phyloP scores from a whole-genome alignment of 2,113 vertebrate species.

The Panurus biarmicus region DNA sequence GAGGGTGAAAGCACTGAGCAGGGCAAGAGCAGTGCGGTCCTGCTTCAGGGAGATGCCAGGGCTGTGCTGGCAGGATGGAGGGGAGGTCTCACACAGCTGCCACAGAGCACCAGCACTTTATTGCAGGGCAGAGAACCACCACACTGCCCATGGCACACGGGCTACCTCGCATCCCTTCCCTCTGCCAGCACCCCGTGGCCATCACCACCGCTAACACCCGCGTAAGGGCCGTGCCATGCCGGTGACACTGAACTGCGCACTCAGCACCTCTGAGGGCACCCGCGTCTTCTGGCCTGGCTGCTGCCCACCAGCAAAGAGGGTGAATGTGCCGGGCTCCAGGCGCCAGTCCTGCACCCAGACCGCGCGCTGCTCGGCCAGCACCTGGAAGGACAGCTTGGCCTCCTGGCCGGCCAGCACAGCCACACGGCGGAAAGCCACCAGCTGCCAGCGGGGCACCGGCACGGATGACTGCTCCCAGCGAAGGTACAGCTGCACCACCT shows the following conservation, averaged over 20 bases:
- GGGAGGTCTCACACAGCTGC: neutral
- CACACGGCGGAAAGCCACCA: conserved; percentile 56
- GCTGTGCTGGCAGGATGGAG: neutral
- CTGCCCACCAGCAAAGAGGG: conserved; percentile 52
- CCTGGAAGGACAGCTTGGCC: conserved; percentile 36
- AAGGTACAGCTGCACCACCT: conserved; percentile 70
- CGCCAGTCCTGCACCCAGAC: conserved; percentile 45
- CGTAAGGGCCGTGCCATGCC: neutral
- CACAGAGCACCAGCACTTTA: neutral
- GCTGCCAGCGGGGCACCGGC: conserved; percentile 58
- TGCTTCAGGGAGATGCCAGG: neutral
- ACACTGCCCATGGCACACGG: fast-evolving
- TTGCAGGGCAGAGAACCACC: neutral
- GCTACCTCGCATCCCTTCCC: fast-evolving
- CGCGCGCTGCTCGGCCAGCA: conserved; percentile 1
- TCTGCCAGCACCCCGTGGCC: neutral
- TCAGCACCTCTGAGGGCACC: conserved; percentile 29
- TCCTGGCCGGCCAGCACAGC: neutral
- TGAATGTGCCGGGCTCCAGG: conserved; percentile 54
- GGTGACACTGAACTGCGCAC: neutral
- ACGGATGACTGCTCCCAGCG: conserved; percentile 43
- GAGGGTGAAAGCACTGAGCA: neutral
- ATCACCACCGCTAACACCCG: neutral
- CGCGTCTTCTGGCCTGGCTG: conserved; percentile 21
- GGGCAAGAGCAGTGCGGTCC: fast-evolving